Percentiles rank a stretch among this genome's conserved stretches.
These are phyloP conservation scores for Rallus limicola DNA, from an alignment of 2,113 vertebrate genomes.

Conservation along the genomic window DNA sequence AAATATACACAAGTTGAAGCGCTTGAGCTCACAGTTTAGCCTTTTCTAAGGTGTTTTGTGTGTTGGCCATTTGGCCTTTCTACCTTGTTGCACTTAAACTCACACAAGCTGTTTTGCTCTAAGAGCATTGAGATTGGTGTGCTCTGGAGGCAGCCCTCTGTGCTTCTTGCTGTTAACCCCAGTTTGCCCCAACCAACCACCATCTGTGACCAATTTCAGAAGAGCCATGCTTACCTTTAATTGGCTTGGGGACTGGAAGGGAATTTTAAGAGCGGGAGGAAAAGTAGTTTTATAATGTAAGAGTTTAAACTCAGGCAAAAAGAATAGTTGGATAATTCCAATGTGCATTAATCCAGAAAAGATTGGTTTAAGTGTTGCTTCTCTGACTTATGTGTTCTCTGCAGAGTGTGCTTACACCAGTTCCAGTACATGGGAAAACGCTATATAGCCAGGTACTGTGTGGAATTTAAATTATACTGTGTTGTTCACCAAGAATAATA, in stretches of 20 bases:
- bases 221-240: not conserved
- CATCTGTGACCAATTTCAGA: not conserved
- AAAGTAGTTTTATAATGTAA: not conserved
- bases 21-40: not conserved
- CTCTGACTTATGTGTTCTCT: slow-evolving; percentile 45
- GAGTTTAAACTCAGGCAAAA: not conserved
- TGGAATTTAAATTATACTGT: not conserved
- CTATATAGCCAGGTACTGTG: slow-evolving; percentile 97
- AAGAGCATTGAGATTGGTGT: not conserved
- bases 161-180: not conserved
- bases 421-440: slow-evolving; percentile 99
- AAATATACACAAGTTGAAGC: not conserved
- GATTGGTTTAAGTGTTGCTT: not conserved
- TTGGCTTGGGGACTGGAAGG: not conserved
- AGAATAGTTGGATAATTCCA: not conserved
- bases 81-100: not conserved
- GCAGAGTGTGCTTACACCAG: slow-evolving; percentile 95
- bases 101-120: not conserved
- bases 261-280: not conserved
- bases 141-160: not conserved
- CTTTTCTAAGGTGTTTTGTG: not conserved
- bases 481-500: not conserved
- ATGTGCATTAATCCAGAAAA: not conserved
- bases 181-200: not conserved
- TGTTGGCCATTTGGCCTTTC: not conserved